Evolutionary conservation across 2,888 invertebrate species (phyloP).

Genomic region (Dendrolimus pini): DNA sequence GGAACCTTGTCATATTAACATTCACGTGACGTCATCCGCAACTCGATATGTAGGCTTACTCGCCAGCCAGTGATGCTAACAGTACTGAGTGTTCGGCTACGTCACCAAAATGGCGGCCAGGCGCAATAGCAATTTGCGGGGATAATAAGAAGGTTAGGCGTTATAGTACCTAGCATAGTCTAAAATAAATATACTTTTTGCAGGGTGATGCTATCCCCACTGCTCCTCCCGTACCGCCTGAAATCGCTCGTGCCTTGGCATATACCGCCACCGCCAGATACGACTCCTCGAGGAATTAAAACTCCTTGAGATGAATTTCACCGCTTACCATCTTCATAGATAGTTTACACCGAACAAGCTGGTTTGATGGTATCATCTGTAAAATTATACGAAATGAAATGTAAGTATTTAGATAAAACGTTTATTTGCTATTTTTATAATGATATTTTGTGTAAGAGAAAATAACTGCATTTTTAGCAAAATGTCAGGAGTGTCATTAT

Average conservation of each 20-base stretch:
- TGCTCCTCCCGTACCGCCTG: conserved; percentile 15
- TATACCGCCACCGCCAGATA: conserved; percentile 25
- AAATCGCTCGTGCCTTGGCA: conserved; percentile 58
- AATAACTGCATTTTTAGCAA: conserved; percentile 17
- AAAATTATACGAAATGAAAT: conserved; percentile 18
- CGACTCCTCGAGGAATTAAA: conserved; percentile 21
- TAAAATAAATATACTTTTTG: background rate
- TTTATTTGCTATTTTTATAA: conserved; percentile 17
- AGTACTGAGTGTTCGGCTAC: too few species aligned
- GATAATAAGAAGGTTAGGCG: too few species aligned
- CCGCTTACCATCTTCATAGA: conserved; percentile 13
- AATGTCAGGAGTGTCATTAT: background rate
- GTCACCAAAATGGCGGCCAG: too few species aligned
- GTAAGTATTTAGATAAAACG: conserved; percentile 24
- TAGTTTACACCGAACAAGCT: conserved; percentile 6
- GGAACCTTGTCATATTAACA: too few species aligned
- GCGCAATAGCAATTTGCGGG: too few species aligned
- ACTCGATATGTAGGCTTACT: too few species aligned
- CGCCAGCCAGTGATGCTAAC: too few species aligned
- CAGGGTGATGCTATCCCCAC: too few species aligned
- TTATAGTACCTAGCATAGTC: too few species aligned
- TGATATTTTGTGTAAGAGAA: conserved; percentile 22
- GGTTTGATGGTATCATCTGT: conserved; percentile 14
- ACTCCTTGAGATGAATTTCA: conserved; percentile 12
- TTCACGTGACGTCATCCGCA: too few species aligned